A percentile compares a stretch with the other conserved stretches of the same genome.
Conservation (phyloP, 2,797 vertebrate species). For the Cebuella pygmaea region DNA sequence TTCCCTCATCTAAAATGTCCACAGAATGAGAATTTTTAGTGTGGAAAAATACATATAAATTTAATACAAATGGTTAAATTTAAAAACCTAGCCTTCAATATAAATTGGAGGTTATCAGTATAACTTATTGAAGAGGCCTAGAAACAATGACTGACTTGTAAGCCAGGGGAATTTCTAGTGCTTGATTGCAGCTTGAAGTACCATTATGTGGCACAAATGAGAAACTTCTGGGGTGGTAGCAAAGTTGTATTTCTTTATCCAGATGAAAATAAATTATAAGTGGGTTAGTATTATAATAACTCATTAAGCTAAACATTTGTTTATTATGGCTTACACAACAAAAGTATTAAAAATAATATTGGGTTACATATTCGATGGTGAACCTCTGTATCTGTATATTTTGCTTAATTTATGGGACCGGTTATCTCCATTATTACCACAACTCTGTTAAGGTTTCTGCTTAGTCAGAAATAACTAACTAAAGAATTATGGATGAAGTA, state of each 20-base stretch:
- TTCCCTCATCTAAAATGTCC: neutral
- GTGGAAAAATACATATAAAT: neutral
- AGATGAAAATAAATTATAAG: neutral
- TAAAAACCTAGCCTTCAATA: neutral
- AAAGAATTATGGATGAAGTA: neutral
- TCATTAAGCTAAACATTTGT: neutral
- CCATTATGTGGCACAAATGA: neutral
- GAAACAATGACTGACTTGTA: neutral
- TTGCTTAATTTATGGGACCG: neutral
- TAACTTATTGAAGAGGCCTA: neutral
- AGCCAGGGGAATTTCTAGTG: neutral
- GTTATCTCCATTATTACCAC: neutral
- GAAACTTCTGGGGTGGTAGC: neutral
- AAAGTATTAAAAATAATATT: neutral
- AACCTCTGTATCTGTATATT: neutral
- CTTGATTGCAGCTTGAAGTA: neutral
- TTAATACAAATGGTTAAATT: neutral
- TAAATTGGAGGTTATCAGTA: neutral
- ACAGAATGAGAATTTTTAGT: neutral
- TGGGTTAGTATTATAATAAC: neutral
- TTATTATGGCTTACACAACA: neutral
- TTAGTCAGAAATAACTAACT: neutral
- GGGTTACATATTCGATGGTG: neutral
- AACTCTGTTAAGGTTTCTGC: neutral
- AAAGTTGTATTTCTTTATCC: neutral